Evolutionary conservation across 2,113 vertebrate genomes (phyloP).

Genomic region (Malurus melanocephalus): DNA sequence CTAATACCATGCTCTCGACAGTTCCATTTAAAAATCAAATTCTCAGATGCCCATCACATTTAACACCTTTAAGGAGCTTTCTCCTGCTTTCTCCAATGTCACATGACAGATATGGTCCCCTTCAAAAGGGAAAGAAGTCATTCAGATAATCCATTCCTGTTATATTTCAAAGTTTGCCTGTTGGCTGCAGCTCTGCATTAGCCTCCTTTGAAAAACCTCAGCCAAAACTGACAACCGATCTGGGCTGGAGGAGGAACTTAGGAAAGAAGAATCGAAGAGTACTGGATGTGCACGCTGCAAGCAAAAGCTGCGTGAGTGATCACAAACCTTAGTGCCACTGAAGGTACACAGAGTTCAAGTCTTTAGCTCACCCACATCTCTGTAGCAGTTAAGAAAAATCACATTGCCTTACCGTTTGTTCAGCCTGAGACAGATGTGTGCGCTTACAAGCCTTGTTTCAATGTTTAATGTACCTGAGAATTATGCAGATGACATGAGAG

Average conservation of each 20-base stretch:
- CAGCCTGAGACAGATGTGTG: background rate
- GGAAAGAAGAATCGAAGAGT: background rate
- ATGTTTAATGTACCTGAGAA: slow-evolving; percentile 21
- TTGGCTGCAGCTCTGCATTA: background rate
- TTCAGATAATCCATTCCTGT: background rate
- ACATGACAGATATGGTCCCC: background rate
- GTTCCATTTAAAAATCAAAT: background rate
- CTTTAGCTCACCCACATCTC: background rate
- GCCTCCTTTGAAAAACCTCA: background rate
- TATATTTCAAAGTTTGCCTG: background rate
- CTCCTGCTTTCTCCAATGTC: background rate
- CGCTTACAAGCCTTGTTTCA: slow-evolving; percentile 2
- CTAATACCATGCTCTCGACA: background rate
- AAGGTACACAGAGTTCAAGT: background rate
- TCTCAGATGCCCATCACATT: background rate
- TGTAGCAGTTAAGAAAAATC: background rate
- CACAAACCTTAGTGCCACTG: background rate
- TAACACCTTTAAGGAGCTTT: background rate
- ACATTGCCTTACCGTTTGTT: background rate
- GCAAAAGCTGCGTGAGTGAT: background rate
- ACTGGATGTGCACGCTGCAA: background rate
- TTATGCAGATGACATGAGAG: background rate
- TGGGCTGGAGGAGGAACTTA: background rate
- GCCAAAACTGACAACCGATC: background rate
- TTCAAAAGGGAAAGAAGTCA: background rate